Evolutionary conservation across 2,888 invertebrate species (phyloP).

Genomic region (Cryptocheilus praepositus): DNA sequence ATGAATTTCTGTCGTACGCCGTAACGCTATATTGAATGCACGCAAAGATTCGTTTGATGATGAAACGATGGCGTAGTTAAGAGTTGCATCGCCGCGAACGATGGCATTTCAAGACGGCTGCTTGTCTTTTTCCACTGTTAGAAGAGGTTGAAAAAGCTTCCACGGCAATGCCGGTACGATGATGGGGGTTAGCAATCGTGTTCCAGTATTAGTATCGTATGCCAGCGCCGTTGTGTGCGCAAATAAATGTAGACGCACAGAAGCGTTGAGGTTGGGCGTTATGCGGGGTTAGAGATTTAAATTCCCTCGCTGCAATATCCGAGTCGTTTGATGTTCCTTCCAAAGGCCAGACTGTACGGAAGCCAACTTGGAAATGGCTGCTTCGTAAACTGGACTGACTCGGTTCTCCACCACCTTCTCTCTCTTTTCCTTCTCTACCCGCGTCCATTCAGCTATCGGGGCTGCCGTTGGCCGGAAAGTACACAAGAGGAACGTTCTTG

Average conservation of each 20-base stretch:
- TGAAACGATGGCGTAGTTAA: no score
- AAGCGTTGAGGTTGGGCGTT: constrained; percentile 13
- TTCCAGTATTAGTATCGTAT: no score
- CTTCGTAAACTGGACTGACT: constrained; percentile 44
- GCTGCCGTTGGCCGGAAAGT: constrained; percentile 30
- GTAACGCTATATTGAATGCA: no score
- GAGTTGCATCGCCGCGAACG: no score
- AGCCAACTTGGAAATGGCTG: constrained; percentile 57
- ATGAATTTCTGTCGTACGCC: no score
- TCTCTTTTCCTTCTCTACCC: not conserved
- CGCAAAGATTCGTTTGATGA: no score
- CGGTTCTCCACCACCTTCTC: constrained; percentile 21
- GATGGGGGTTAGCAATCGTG: no score
- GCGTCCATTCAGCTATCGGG: constrained; percentile 12
- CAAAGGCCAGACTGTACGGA: constrained; percentile 52
- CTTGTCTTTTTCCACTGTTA: no score
- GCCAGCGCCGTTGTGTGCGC: not conserved
- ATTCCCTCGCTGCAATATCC: constrained; percentile 60
- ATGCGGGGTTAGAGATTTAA: constrained; percentile 56
- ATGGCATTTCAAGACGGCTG: no score
- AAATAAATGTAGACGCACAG: not conserved
- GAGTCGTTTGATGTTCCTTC: constrained; percentile 59
- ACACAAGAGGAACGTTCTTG: constrained; percentile 8
- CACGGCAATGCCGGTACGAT: no score
- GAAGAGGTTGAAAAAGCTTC: no score